Base-by-base conservation (phyloP, 64 coral and sea anemone genomes). In the Platygyra sinensis region DNA sequence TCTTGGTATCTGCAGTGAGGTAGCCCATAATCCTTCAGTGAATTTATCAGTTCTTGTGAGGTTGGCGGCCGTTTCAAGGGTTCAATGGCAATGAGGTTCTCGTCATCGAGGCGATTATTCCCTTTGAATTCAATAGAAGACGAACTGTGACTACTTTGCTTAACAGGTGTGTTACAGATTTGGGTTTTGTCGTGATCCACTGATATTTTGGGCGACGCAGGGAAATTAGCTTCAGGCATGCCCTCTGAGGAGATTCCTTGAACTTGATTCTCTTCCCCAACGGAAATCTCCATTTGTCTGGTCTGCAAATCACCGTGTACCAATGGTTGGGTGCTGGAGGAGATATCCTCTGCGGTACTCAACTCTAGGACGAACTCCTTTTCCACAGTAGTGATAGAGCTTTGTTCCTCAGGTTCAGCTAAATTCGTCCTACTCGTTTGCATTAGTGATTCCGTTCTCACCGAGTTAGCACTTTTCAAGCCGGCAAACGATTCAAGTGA, bases 1-100 rank as follows among this genome's bases (percentile, higher is more conserved):
- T 74, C 61, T 91, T 96, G 94, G 51, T 99, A 80, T 76, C 79
- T 92, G 77, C 90, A 87, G 27, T 91, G 83, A 16, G 97, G 97
- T 14, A 96, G 60, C 32, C 97, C 94, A 86, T 91, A 94, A 19
- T 96, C 27, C 16, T 77, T 71, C n/a, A 95, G 75, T 42, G 72
- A 91, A 30, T 81, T 22, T 79, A 79, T 60, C 62, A 88, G 88
- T 73, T 78, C 91, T 28, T 15, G 65, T 49, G 64, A 69, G 12
- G 22, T 71, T 51, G 81, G 81, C 38, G 81, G 62, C 62, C 42
- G 36, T 31, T 29, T 85, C 16, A 85, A 67, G 1, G 81, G 81
- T 85, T 85, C 67, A n/a, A 85, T 71, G 14, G 62, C 33, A n/a
- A 85, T 64, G 42, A 42, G 8, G 18, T 22, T 32, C 19, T 9